Conservation (phyloP, 1,140 invertebrate species). For the Rhysida immarginata region DNA sequence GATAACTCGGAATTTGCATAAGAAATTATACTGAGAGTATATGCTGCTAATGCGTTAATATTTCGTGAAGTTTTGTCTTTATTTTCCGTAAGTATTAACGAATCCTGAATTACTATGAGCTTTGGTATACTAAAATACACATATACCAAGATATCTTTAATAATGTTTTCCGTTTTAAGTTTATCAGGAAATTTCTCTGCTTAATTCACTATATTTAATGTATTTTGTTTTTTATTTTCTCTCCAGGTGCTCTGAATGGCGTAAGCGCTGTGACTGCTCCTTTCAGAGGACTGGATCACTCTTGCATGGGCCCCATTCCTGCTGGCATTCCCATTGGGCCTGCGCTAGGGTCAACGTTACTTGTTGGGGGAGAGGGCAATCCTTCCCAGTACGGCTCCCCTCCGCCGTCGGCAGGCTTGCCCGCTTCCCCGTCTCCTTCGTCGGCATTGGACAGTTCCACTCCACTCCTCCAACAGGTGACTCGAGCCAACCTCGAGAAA, state of each 20-base stretch:
- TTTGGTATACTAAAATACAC: too few species aligned
- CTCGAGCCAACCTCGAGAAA: background rate
- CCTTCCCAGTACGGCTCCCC: background rate
- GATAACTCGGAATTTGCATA: too few species aligned
- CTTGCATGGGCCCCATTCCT: background rate
- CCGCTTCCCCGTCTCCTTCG: background rate
- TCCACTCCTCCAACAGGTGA: background rate
- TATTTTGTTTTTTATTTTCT: background rate
- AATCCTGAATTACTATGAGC: too few species aligned
- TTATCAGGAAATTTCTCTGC: background rate
- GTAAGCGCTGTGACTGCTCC: background rate
- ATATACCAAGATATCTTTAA: background rate
- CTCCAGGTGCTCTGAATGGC: background rate
- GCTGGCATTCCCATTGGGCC: background rate
- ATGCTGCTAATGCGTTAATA: too few species aligned
- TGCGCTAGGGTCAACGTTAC: background rate
- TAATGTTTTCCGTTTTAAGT: background rate
- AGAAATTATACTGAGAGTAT: too few species aligned
- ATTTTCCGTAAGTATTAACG: too few species aligned
- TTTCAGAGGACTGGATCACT: background rate
- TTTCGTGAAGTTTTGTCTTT: too few species aligned
- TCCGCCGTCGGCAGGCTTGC: background rate
- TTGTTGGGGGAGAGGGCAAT: too few species aligned
- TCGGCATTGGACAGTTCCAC: background rate
- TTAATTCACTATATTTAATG: background rate